Percentiles rank a stretch among this genome's conserved stretches.
These are phyloP conservation scores for Geopemphigus sp. DNA, from an alignment of 1,140 invertebrate genomes.

Conservation along the genomic window DNA sequence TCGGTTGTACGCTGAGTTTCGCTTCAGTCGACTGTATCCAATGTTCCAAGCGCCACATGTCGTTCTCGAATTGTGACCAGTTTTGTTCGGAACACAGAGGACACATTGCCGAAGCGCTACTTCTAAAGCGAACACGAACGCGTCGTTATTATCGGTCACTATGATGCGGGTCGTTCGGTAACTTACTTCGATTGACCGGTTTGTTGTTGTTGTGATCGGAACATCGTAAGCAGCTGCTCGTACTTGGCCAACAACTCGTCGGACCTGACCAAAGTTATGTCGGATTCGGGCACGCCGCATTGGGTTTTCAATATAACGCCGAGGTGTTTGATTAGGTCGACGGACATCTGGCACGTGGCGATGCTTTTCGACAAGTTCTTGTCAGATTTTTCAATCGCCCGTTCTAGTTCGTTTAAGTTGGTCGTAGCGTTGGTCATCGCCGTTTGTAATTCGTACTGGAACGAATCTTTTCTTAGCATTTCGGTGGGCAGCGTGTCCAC, in stretches of 20 bases:
- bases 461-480: constrained; percentile 76
- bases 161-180: no score
- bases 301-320: constrained; percentile 71
- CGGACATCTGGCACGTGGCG: constrained; percentile 68
- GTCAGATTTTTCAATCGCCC: constrained; percentile 44
- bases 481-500: constrained; percentile 70
- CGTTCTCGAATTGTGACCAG: constrained; percentile 84
- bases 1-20: constrained; percentile 66
- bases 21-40: constrained; percentile 87
- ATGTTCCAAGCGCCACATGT: constrained; percentile 83
- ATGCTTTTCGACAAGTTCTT: constrained; percentile 62
- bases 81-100: constrained; percentile 79
- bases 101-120: constrained; percentile 57
- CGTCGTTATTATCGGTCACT: no score
- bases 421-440: constrained; percentile 47
- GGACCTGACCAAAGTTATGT: constrained; percentile 67
- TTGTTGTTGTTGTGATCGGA: constrained; percentile 72
- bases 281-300: constrained; percentile 66
- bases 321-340: constrained; percentile 77
- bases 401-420: constrained; percentile 48
- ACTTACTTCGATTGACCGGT: constrained; percentile 63
- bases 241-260: constrained; percentile 65
- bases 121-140: background rate
- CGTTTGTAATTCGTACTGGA: constrained; percentile 66
- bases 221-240: constrained; percentile 67